These are phyloP conservation scores for Amaurobius ferox DNA, from an alignment of 2,888 invertebrate species.

Conservation along the genomic window DNA sequence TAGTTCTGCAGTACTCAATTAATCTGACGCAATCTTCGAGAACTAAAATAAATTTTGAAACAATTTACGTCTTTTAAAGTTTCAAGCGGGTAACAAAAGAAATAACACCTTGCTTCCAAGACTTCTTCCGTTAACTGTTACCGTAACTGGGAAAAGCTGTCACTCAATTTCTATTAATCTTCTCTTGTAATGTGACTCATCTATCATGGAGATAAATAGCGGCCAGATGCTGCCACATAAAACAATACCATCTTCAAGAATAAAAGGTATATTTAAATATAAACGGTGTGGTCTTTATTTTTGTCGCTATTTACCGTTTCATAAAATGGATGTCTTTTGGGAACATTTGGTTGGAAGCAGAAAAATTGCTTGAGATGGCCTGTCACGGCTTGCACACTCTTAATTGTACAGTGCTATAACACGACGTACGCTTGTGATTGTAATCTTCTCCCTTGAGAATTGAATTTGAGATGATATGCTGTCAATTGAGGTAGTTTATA, in stretches of 20 bases:
- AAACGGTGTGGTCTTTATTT: conserved; percentile 5
- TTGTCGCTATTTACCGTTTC: neutral
- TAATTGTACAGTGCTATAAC: neutral
- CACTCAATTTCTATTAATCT: conserved; percentile 13
- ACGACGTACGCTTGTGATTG: neutral
- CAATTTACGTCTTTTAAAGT: conserved; percentile 3
- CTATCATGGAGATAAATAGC: neutral
- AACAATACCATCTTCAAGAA: neutral
- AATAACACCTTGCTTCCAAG: neutral
- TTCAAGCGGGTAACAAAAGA: neutral
- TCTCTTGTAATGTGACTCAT: neutral
- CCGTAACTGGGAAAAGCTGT: neutral
- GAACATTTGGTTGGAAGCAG: conserved; percentile 3
- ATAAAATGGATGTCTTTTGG: conserved; percentile 12
- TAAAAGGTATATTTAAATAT: conserved; percentile 11
- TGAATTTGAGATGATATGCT: neutral
- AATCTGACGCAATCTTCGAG: neutral
- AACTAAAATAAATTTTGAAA: conserved; percentile 3
- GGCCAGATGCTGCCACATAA: neutral
- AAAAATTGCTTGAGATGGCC: neutral
- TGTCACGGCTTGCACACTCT: neutral
- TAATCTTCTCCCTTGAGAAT: neutral
- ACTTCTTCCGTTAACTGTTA: neutral
- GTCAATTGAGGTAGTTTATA: no score
- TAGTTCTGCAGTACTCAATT: neutral